Base-by-base conservation (phyloP, 23 tunicate species). In the Trididemnum nubilum region DNA sequence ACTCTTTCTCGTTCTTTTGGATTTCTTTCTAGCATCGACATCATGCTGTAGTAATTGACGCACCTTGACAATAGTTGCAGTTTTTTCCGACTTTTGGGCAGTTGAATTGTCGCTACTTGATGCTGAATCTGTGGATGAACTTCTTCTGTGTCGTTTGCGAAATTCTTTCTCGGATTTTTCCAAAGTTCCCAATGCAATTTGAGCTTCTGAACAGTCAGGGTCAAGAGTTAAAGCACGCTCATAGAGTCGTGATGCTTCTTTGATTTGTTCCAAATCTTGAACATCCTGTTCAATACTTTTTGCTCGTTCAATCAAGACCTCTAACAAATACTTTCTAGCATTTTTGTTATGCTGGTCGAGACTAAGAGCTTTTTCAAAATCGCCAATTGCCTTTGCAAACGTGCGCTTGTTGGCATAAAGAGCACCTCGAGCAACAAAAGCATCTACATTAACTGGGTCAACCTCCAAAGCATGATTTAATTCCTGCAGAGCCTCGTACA, bases 361-460 rank as follows among this genome's bases (percentile, higher is more conserved):
- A 44, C 80, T 78, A 18, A 91, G 51, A 0, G 99, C 99, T 21
- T 36, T 50, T 81, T 91, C 97, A 71, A 96, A 87, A 71, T 87
- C 94, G 25, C 35, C 86, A 64, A 93, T 86, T 0, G 99, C 99
- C 72, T 81, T 80, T 2, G 79, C 35, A 65, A 80, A 90, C 2
- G 88, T 67, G 15, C 81, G 77, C 35, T 92, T 82, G 51, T 93
- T 87, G 0, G 95, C 92, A 84, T 91, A 96, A 15, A 96, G 44
- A 2, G 99, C 99, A 18, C 99, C 99, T 30, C 94, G 79, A 0
- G 97, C 99, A 65, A 96, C 99, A 38, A 96, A 51, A 2, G 93
- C 99, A 82, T 96, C 94, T 29, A 91, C 94, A 73, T 96, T 91
- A 52, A 71, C 57, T 7, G 80, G 39, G 64, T 96, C 99, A 59